Base-by-base conservation (phyloP, 1,140 invertebrate species). In the Venturia canescens region DNA sequence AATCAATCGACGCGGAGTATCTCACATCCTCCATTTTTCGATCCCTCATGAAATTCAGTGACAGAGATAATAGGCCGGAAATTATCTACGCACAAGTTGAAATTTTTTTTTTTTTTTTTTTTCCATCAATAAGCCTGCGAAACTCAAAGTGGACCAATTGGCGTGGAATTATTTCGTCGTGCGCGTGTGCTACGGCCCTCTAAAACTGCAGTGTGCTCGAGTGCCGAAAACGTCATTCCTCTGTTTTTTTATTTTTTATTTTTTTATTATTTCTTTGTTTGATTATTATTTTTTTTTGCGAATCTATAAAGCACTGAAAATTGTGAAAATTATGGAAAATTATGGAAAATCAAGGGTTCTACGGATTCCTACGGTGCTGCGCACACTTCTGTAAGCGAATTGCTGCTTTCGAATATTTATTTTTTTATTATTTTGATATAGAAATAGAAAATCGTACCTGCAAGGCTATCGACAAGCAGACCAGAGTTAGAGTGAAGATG, bases 381-480 rank as follows among this genome's bases (percentile, higher is more conserved):
- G 34, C 38, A 44, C 38, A 44, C 38, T 44, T 44, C 38, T 11
- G 38, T 1, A 13, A 13, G 38, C 11, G 38, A 44, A 44, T 1
- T 34, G 13, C 13, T 44, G n/a, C n/a, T 44, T 44, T 44, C 11
- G 1, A 44, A 44, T 44, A 11, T 9, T 44, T 9, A 34, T 3
- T 34, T 34, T 34, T 34, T 34, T 34, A 7, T 34, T 34, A 44
- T n/a, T n/a, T n/a, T n/a, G n/a, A n/a, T n/a, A 82, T 84, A 80
- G 80, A 84, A 72, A 26, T 75, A 85, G 79, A 21, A 72, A 84
- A 82, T 66, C 81, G 79, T 91, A 98, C 97, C 96, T 98, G 97
- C 80, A 98, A 91, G n/a, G 96, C 93, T 77, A 98, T 97, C 11
- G 97, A 98, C 26, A 96, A 93, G 48, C 94, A 95, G 82, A 98